Percentiles rank a stretch among this genome's conserved stretches.
Conservation (phyloP, 2,113 vertebrate species). For the Platysteira castanea region DNA sequence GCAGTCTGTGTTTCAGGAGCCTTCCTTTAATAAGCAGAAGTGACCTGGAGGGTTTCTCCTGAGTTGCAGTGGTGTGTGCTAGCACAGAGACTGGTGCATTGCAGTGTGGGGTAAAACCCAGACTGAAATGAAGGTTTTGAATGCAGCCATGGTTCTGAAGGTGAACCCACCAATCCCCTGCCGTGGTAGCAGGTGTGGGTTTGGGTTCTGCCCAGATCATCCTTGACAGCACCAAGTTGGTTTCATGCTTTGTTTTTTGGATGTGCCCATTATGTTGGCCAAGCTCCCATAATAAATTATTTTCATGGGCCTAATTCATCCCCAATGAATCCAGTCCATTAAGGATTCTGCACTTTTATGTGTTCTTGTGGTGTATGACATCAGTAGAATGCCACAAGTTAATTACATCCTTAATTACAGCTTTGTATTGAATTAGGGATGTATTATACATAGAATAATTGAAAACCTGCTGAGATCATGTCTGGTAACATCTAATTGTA, state of each 20-base stretch:
- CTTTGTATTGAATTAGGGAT: conserved; percentile 67
- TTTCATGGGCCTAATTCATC: conserved; percentile 21
- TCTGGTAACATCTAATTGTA: conserved; percentile 72
- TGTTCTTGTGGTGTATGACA: conserved; percentile 57
- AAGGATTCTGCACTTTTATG: neutral
- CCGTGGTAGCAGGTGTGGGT: fast-evolving
- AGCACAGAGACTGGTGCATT: neutral
- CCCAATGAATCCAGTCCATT: conserved; percentile 5
- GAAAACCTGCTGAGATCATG: conserved; percentile 73
- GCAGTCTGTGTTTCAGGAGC: neutral
- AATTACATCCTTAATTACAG: conserved; percentile 77
- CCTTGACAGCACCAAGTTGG: neutral
- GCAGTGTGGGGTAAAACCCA: neutral
- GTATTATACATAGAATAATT: conserved; percentile 68
- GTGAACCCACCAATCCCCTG: neutral
- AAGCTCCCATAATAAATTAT: neutral
- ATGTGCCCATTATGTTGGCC: neutral
- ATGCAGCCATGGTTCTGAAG: neutral
- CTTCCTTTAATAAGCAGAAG: neutral
- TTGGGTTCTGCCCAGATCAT: neutral
- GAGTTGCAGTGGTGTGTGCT: neutral
- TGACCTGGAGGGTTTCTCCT: neutral
- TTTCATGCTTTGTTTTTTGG: neutral
- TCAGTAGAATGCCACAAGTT: conserved; percentile 60
- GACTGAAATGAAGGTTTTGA: neutral